phyloP scores from a whole-genome alignment of 37 sponge, comb jelly and placozoan species.

The Amphimedon queenslandica region DNA sequence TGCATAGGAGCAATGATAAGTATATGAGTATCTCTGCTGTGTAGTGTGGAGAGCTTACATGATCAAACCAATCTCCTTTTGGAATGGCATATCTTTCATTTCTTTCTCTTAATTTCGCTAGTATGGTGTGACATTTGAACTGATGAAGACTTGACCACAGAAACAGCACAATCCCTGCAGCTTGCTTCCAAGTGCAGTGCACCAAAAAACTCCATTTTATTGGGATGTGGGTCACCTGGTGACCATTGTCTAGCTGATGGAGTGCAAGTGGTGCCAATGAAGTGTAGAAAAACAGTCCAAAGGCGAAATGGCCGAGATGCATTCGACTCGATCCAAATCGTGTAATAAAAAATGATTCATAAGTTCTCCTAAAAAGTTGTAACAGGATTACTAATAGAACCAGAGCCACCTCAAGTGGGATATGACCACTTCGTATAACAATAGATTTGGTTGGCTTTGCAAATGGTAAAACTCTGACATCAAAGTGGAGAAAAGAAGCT shows the following conservation, averaged over 20 bases:
- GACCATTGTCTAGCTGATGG: conserved; percentile 7
- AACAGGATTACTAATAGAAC: conserved; percentile 36
- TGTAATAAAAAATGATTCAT: conserved; percentile 67
- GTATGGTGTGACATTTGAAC: conserved; percentile 65
- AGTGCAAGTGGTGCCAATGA: conserved; percentile 35
- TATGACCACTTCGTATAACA: no score
- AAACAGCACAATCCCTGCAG: conserved; percentile 44
- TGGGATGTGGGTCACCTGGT: not conserved
- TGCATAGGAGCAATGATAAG: conserved; percentile 28
- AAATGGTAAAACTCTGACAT: no score
- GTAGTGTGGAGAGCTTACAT: conserved; percentile 74
- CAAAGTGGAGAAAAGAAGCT: no score
- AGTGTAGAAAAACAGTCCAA: conserved; percentile 68
- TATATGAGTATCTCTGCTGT: conserved; percentile 78
- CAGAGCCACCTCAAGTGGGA: conserved; percentile 23
- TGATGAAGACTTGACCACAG: conserved; percentile 69
- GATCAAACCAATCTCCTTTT: conserved; percentile 81
- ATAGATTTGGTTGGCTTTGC: no score
- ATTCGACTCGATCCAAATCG: conserved; percentile 48
- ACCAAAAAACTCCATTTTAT: not conserved
- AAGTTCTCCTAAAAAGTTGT: conserved; percentile 58
- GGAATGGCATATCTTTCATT: conserved; percentile 35
- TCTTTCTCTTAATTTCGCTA: conserved; percentile 49
- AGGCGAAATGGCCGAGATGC: conserved; percentile 55
- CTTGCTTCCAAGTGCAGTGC: conserved; percentile 31